These are phyloP conservation scores for Tichodroma muraria DNA, from an alignment of 2,113 vertebrate genomes.

Conservation along the genomic window DNA sequence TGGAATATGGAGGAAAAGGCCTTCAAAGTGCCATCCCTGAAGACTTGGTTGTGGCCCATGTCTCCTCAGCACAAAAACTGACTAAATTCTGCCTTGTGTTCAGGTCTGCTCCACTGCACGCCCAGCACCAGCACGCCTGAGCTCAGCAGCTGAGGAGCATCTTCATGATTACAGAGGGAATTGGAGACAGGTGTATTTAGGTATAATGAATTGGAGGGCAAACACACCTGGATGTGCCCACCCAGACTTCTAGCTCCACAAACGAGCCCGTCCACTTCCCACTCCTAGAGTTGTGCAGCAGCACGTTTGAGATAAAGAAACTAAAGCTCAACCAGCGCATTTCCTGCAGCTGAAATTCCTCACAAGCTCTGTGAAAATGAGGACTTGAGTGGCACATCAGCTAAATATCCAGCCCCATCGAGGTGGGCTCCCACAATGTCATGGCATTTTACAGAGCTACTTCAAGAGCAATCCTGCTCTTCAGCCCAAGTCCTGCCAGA, in stretches of 20 bases:
- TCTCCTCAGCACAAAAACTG: not conserved
- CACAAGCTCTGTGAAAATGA: not conserved
- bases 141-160: not conserved
- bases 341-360: not conserved
- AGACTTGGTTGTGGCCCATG: accelerated
- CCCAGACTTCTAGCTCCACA: not conserved
- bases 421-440: not conserved
- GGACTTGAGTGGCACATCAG: accelerated
- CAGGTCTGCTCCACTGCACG: not conserved
- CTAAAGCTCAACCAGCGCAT: not conserved
- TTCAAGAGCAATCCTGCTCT: not conserved
- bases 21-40: accelerated
- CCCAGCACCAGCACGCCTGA: not conserved
- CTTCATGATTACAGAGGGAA: not conserved
- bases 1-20: accelerated
- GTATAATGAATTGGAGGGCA: accelerated
- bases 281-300: not conserved
- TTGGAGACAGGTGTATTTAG: not conserved
- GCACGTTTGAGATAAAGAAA: not conserved
- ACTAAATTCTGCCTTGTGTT: not conserved
- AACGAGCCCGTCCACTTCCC: not conserved
- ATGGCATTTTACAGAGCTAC: not conserved
- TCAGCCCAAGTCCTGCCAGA: not conserved
- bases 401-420: not conserved
- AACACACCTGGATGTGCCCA: accelerated